Base-by-base conservation (phyloP, 2,113 vertebrate species). In the Channa maculata region DNA sequence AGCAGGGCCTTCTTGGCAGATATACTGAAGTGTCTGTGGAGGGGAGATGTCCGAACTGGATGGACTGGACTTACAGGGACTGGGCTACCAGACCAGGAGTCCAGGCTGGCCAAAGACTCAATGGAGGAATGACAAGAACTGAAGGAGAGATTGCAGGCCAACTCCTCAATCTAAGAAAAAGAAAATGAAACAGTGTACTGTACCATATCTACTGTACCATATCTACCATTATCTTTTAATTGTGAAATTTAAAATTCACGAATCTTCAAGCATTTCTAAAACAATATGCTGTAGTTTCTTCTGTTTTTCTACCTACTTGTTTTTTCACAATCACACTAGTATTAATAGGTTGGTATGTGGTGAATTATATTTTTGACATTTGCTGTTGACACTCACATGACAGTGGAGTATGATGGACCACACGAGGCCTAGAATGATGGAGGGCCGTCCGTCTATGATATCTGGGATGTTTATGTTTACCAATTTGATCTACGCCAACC, bases 341-440 rank as follows among this genome's bases (percentile, higher is more conserved):
- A 44, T 33, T 3, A 1, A 9, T 7, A 33, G 6, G 3, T 7
- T 44, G 24, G 34, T 15, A 3, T 44, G 14, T 11, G 8, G n/a
- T 8, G 1, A 3, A 4, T 52, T 9, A 34, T 1, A 24, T 24
- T 24, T 24, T 24, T 24, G 24, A 24, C 24, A 54, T 41, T 41
- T 36, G 24, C 6, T 62, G 38, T 0, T 46, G 8, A 11, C 83
- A 94, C 96, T 95, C 85, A 98, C 97, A 62, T 98, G 96, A 88
- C 96, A 98, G 90, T 96, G 96, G 79, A 97, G 91, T 82, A 99
- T 97, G 89, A 99, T 95, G 83, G 94, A 96, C 97, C 97, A 99
- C 79, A 98, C 93, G 5, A 99, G 92, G 65, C 97, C 96, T 37
- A 99, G 95, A 81, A 97, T 94, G 87, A 98, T 96, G 75, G 96